Conservation (phyloP, 2,113 vertebrate genomes). For the Lates calcarifer region DNA sequence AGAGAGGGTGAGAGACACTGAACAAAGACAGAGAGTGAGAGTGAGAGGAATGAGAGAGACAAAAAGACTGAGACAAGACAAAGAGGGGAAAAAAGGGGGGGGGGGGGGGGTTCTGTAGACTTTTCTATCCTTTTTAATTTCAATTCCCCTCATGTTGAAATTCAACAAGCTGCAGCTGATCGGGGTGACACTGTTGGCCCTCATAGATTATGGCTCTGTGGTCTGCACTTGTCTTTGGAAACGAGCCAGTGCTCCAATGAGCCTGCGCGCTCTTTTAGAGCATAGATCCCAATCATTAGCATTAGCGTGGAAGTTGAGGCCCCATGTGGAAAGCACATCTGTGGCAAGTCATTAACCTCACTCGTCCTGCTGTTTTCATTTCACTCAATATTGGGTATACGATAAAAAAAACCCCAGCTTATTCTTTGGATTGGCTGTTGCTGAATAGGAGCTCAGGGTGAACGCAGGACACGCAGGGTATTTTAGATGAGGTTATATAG, state of each 20-base stretch:
- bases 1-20: slow-evolving; percentile 58
- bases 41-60: slow-evolving; percentile 31
- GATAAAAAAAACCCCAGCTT: slow-evolving; percentile 13
- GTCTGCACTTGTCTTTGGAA: slow-evolving; percentile 29
- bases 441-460: not conserved
- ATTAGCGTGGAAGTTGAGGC: slow-evolving; percentile 37
- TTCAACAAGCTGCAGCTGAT: slow-evolving; percentile 46
- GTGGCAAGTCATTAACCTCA: slow-evolving; percentile 61
- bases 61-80: slow-evolving; percentile 28
- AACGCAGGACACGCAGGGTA: not conserved
- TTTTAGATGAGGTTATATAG: slow-evolving; percentile 7
- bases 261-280: slow-evolving; percentile 14
- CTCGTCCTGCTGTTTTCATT: slow-evolving; percentile 55
- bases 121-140: slow-evolving; percentile 35
- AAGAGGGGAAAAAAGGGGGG: slow-evolving; percentile 2
- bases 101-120: not conserved
- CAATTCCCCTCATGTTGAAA: slow-evolving; percentile 23
- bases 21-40: slow-evolving; percentile 52
- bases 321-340: slow-evolving; percentile 64
- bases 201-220: slow-evolving; percentile 37
- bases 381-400: slow-evolving; percentile 28
- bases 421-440: slow-evolving; percentile 4
- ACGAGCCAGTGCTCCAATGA: slow-evolving; percentile 15
- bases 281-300: slow-evolving; percentile 59
- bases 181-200: slow-evolving; percentile 19